Percentiles rank a stretch among this genome's conserved stretches.
Conservation (phyloP, 2,888 invertebrate species). For the Hydrotaea cyrtoneurina region DNA sequence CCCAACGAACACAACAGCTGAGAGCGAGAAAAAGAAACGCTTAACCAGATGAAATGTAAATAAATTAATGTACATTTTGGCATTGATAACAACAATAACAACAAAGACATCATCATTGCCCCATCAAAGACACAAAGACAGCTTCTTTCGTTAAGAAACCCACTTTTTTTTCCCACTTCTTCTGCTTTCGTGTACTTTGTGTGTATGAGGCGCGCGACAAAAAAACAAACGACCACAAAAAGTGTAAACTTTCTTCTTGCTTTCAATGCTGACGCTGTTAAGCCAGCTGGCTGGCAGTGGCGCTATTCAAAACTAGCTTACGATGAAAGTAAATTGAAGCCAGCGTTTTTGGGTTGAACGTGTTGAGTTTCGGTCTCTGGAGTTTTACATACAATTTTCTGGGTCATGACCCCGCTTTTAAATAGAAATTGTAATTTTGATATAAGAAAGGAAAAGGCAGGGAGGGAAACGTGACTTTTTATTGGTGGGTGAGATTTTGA, state of each 20-base stretch:
- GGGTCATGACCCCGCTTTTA: conserved; percentile 63
- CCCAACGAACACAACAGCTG: neutral
- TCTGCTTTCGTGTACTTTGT: neutral
- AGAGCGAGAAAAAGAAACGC: neutral
- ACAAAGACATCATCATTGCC: no score
- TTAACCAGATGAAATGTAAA: conserved; percentile 44
- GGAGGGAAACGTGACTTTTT: conserved; percentile 58
- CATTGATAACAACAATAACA: conserved; percentile 20
- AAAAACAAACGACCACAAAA: neutral
- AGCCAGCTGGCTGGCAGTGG: neutral
- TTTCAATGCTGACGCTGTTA: neutral
- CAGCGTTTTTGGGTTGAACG: neutral
- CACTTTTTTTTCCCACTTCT: neutral
- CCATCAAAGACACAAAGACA: neutral
- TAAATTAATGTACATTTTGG: conserved; percentile 53
- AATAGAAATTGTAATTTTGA: conserved; percentile 9
- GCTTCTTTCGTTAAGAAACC: conserved; percentile 36
- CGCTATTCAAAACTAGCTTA: neutral
- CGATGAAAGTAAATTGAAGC: conserved; percentile 40
- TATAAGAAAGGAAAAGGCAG: conserved; percentile 34
- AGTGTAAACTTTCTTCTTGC: conserved; percentile 58
- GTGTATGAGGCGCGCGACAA: neutral
- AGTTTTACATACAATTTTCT: conserved; percentile 44
- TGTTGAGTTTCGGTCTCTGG: neutral
- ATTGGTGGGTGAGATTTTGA: conserved; percentile 50